These are phyloP conservation scores for Nipponacmea schrenckii DNA, from an alignment of 2,888 invertebrate genomes.

Conservation along the genomic window DNA sequence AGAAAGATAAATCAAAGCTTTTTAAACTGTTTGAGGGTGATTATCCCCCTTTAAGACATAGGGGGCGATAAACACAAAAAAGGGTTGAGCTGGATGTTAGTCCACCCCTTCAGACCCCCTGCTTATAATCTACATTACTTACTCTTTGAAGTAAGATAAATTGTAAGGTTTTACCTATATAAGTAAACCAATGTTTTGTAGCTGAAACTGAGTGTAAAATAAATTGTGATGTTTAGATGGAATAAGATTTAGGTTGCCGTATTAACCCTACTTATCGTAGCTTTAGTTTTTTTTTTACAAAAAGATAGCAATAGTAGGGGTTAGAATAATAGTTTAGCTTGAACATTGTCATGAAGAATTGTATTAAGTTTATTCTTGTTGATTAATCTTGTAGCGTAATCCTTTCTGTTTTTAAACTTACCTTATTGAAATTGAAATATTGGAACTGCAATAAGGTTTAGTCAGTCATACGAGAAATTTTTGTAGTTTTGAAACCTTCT, in stretches of 20 bases:
- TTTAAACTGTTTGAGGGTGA: slow-evolving; percentile 4
- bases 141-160: background rate
- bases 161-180: background rate
- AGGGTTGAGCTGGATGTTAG: background rate
- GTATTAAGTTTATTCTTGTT: too few relatives aligned
- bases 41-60: background rate
- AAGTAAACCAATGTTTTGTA: background rate
- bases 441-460: too few relatives aligned
- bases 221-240: slow-evolving; percentile 4
- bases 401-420: too few relatives aligned
- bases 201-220: background rate
- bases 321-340: too few relatives aligned
- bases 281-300: too few relatives aligned
- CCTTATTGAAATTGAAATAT: too few relatives aligned
- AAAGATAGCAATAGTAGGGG: too few relatives aligned
- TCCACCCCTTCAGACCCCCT: background rate
- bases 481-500: too few relatives aligned
- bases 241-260: background rate
- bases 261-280: too few relatives aligned
- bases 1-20: slow-evolving; percentile 2
- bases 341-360: too few relatives aligned
- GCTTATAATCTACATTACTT: background rate
- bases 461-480: too few relatives aligned
- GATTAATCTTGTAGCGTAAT: too few relatives aligned
- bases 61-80: background rate